Evolutionary conservation across 2,113 vertebrate genomes (phyloP).

Genomic region (Cryptotis parvus): DNA sequence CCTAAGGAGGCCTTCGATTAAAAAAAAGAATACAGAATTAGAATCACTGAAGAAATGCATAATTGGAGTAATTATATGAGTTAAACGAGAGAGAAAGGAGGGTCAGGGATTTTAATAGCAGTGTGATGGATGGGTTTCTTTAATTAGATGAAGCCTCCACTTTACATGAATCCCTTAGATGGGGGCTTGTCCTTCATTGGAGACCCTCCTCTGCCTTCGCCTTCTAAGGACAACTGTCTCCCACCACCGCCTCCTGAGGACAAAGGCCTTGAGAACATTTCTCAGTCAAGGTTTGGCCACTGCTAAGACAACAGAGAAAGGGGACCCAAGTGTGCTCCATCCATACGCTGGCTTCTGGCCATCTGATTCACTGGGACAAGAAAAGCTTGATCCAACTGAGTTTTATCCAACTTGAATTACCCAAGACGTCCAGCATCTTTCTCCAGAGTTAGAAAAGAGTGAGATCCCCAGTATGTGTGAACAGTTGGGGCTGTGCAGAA

Average conservation of each 20-base stretch:
- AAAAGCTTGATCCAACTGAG: not conserved
- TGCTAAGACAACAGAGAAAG: not conserved
- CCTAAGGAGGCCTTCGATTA: constrained; percentile 63
- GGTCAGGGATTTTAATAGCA: constrained; percentile 74
- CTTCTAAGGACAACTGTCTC: constrained; percentile 19
- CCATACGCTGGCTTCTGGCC: not conserved
- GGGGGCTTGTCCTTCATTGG: constrained; percentile 30
- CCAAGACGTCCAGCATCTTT: not conserved
- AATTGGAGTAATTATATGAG: constrained; percentile 76
- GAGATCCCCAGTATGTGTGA: not conserved
- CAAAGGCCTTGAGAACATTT: not conserved
- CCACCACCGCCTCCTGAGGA: not conserved
- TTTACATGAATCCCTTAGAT: constrained; percentile 25
- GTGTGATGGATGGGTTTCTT: constrained; percentile 63
- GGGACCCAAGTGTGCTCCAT: not conserved
- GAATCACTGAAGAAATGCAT: constrained; percentile 75
- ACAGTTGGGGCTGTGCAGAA: too few relatives aligned
- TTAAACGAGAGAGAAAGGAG: constrained; percentile 72
- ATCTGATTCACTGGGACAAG: not conserved
- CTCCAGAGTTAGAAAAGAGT: not conserved
- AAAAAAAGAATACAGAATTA: constrained; percentile 64
- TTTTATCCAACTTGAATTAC: not conserved
- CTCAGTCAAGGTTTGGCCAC: not conserved
- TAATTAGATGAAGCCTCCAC: constrained; percentile 68
- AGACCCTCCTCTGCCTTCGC: not conserved